Evolutionary conservation across 2,113 vertebrate genomes (phyloP).

Genomic region (Lontra canadensis): DNA sequence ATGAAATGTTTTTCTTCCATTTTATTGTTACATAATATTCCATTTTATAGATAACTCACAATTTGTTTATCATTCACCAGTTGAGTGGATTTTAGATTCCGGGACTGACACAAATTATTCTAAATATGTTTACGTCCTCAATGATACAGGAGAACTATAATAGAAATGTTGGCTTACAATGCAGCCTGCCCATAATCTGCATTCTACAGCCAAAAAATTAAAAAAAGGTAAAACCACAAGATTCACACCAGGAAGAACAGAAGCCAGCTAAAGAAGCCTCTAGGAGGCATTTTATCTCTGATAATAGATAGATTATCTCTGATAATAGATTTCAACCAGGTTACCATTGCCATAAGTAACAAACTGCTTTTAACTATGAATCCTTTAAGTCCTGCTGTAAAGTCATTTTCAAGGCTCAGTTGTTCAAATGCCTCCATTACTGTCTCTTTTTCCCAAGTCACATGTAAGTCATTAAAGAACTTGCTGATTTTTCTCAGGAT

Average conservation of each 20-base stretch:
- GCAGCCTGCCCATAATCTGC: not conserved
- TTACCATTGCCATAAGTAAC: not conserved
- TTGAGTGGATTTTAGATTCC: not conserved
- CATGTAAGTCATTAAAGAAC: not conserved
- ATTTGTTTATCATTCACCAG: not conserved
- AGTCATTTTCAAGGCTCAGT: not conserved
- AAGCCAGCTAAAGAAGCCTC: not conserved
- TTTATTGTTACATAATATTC: not conserved
- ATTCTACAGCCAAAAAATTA: not conserved
- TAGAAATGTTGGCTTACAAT: not conserved
- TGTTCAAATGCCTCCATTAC: not conserved
- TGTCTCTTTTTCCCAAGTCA: not conserved
- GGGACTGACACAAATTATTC: not conserved
- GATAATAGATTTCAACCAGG: not conserved
- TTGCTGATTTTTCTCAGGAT: not conserved
- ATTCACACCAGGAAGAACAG: not conserved
- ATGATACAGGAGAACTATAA: not conserved
- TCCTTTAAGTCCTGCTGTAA: not conserved
- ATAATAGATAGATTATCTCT: not conserved
- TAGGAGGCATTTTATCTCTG: not conserved
- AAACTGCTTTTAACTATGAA: not conserved
- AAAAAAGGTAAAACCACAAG: not conserved
- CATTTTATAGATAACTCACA: not conserved
- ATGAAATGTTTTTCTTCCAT: not conserved
- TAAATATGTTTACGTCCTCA: not conserved